These are phyloP conservation scores for Tinamus major DNA, from an alignment of 2,797 vertebrate species.

Conservation along the genomic window DNA sequence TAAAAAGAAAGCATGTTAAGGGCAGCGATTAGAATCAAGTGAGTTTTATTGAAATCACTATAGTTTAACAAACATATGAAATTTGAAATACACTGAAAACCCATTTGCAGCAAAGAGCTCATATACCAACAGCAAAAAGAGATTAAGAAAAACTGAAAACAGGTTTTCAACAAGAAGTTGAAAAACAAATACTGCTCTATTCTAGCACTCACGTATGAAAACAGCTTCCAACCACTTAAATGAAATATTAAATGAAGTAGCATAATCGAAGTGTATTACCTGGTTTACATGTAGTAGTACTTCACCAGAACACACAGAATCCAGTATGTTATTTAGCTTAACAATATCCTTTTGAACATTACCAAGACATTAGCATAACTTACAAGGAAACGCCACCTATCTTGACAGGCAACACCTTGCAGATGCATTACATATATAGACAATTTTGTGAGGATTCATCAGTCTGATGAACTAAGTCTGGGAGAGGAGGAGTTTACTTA, in stretches of 20 bases:
- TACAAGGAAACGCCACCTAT: neutral
- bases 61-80: neutral
- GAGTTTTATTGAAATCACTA: neutral
- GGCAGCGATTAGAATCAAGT: rapidly evolving
- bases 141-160: rapidly evolving
- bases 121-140: neutral
- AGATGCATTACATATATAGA: rapidly evolving
- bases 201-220: neutral
- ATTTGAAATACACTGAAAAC: rapidly evolving
- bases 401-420: rapidly evolving
- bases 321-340: neutral
- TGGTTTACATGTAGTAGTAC: rapidly evolving
- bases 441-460: rapidly evolving
- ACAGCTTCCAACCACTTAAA: neutral
- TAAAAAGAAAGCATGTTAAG: neutral
- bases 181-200: neutral
- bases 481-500: neutral
- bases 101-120: rapidly evolving
- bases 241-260: neutral
- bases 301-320: neutral
- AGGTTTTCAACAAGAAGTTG: neutral
- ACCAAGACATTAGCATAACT: rapidly evolving
- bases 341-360: neutral
- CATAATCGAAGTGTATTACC: neutral
- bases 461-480: neutral